phyloP scores from a whole-genome alignment of 2,888 invertebrate species.

The Chalcosyrphus nemorum region DNA sequence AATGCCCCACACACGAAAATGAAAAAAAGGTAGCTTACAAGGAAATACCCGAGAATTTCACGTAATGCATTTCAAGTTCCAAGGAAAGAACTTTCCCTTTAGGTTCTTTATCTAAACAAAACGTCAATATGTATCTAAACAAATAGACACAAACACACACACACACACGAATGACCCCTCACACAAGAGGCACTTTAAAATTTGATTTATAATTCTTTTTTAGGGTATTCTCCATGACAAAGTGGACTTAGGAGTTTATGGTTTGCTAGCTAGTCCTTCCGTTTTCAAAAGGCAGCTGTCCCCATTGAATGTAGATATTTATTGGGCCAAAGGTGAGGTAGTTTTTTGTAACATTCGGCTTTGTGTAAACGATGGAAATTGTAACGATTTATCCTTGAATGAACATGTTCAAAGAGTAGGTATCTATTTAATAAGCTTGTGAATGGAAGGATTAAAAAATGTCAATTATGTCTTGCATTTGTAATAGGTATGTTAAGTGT shows the following conservation, averaged over 20 bases:
- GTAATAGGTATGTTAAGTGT: too few species aligned
- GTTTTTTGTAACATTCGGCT: neutral
- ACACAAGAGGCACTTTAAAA: neutral
- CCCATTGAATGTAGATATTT: neutral
- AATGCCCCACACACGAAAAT: neutral
- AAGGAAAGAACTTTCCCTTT: neutral
- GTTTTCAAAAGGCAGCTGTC: slow-evolving; percentile 9
- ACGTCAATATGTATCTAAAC: neutral
- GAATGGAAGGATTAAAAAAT: neutral
- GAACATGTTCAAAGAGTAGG: slow-evolving; percentile 2
- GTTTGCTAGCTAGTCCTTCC: neutral
- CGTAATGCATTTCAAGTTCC: slow-evolving; percentile 9
- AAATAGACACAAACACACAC: neutral
- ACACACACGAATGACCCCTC: too few species aligned
- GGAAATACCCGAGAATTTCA: slow-evolving; percentile 1
- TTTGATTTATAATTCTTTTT: slow-evolving; percentile 26
- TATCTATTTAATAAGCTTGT: neutral
- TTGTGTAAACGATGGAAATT: neutral
- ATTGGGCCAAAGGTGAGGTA: neutral
- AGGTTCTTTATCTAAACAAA: neutral
- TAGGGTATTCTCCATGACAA: neutral
- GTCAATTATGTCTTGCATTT: neutral
- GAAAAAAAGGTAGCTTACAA: neutral
- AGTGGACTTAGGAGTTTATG: neutral
- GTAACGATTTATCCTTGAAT: slow-evolving; percentile 24